phyloP scores from a whole-genome alignment of 1,140 invertebrate genomes.

The Drosophila yakuba region DNA sequence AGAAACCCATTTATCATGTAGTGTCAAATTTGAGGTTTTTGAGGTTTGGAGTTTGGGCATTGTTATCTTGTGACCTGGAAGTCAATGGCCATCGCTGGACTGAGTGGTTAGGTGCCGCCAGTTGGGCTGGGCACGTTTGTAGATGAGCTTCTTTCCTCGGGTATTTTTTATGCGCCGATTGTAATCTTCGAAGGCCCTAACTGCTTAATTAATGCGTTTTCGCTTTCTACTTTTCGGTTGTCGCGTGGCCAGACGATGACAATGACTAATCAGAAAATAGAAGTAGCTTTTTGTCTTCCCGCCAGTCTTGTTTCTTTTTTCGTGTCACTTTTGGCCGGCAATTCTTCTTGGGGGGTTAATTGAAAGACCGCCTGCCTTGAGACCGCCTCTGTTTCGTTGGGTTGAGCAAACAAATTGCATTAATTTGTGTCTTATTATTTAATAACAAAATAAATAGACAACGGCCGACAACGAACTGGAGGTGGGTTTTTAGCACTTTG shows the following conservation, averaged over 20 bases:
- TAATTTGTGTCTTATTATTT: constrained; percentile 83
- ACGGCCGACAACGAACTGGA: constrained; percentile 46
- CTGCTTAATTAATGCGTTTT: constrained; percentile 74
- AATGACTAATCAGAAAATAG: constrained; percentile 69
- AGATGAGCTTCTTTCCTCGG: constrained; percentile 37
- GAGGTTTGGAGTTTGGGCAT: constrained; percentile 1
- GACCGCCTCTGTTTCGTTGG: constrained; percentile 15
- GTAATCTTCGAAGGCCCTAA: constrained; percentile 54
- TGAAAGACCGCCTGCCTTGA: constrained; percentile 33
- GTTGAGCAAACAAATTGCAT: constrained; percentile 76
- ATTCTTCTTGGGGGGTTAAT: constrained; percentile 69
- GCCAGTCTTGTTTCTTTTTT: constrained; percentile 21
- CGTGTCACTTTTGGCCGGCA: constrained; percentile 27
- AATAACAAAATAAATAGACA: constrained; percentile 81
- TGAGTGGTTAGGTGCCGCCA: constrained; percentile 39
- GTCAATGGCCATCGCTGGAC: constrained; percentile 37
- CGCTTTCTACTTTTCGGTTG: constrained; percentile 62
- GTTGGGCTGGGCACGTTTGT: constrained; percentile 62
- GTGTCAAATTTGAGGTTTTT: constrained; percentile 39
- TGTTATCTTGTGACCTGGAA: constrained; percentile 36
- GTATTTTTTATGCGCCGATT: constrained; percentile 32
- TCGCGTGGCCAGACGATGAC: constrained; percentile 78
- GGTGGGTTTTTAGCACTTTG: constrained; percentile 52
- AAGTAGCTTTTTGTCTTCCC: constrained; percentile 27
- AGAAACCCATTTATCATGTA: constrained; percentile 37